These are phyloP conservation scores for Galerucella nymphaeae DNA, from an alignment of 2,888 invertebrate species.

Conservation along the genomic window DNA sequence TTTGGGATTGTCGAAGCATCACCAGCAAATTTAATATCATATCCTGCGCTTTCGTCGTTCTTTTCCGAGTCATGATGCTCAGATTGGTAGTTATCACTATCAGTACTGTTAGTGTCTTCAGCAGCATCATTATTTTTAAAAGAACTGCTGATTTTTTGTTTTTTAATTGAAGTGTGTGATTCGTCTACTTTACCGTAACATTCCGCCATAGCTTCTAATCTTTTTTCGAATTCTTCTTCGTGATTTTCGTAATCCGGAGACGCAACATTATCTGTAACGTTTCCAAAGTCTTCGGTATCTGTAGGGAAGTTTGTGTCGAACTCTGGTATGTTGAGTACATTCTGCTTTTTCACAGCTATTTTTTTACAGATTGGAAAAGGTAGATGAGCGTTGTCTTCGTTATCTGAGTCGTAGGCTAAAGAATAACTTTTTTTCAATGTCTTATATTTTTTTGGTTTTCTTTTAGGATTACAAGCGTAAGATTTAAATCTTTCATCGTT, in stretches of 20 bases:
- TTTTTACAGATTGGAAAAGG: slow-evolving; percentile 53
- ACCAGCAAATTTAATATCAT: slow-evolving; percentile 26
- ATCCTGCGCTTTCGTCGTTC: not conserved
- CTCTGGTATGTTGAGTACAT: slow-evolving; percentile 47
- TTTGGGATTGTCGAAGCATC: not conserved
- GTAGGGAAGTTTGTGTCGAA: slow-evolving; percentile 55
- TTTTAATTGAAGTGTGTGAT: slow-evolving; percentile 34
- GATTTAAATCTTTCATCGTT: slow-evolving; percentile 43
- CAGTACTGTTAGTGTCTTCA: slow-evolving; percentile 47
- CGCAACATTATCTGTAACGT: slow-evolving; percentile 56
- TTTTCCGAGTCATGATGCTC: slow-evolving; percentile 42
- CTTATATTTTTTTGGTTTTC: slow-evolving; percentile 8
- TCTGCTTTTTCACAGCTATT: slow-evolving; percentile 46
- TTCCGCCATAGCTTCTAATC: slow-evolving; percentile 49
- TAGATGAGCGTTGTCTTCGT: slow-evolving; percentile 48
- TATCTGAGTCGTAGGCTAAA: slow-evolving; percentile 52
- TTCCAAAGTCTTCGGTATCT: slow-evolving; percentile 63
- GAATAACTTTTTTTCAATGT: slow-evolving; percentile 36
- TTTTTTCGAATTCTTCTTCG: slow-evolving; percentile 46
- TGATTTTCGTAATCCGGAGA: slow-evolving; percentile 24
- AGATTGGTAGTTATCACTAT: slow-evolving; percentile 46
- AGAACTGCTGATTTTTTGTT: slow-evolving; percentile 19
- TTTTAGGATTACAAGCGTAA: slow-evolving; percentile 27
- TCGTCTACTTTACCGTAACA: slow-evolving; percentile 51
- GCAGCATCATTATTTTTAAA: slow-evolving; percentile 27